Evolutionary conservation across 2,888 invertebrate genomes (phyloP).

Genomic region (Synanthedon tipuliformis): DNA sequence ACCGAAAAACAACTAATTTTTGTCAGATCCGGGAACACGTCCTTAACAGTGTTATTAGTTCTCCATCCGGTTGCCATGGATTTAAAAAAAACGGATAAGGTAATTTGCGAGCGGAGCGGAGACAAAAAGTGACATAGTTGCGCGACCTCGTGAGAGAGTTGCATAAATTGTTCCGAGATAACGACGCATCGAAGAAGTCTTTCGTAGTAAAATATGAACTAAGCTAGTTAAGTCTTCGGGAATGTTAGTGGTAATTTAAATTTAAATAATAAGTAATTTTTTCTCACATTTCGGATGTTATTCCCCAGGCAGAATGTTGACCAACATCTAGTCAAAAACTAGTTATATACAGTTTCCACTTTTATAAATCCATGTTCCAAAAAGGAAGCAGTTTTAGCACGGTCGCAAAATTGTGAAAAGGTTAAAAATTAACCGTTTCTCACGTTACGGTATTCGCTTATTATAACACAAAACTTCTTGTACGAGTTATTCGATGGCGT

Average conservation of each 20-base stretch:
- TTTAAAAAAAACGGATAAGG: slow-evolving; percentile 16
- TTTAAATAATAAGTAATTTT: too few species aligned
- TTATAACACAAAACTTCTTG: background rate
- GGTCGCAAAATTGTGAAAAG: slow-evolving; percentile 29
- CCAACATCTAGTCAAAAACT: too few species aligned
- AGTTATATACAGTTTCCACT: too few species aligned
- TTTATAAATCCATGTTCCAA: background rate
- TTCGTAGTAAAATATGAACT: background rate
- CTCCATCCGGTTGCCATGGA: slow-evolving; percentile 14
- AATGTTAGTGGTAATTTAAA: too few species aligned
- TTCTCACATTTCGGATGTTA: too few species aligned
- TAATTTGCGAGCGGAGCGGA: slow-evolving; percentile 11
- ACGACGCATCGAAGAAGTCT: background rate
- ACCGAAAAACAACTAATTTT: too few species aligned
- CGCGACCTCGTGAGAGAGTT: slow-evolving; percentile 25
- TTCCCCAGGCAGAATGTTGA: too few species aligned
- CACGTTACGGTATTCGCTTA: slow-evolving; percentile 32
- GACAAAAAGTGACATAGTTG: slow-evolving; percentile 17
- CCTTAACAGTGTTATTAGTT: slow-evolving; percentile 10
- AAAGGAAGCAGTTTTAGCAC: slow-evolving; percentile 16
- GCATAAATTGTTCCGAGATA: slow-evolving; percentile 9
- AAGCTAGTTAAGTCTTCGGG: background rate
- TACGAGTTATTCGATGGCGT: background rate
- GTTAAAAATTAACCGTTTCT: slow-evolving; percentile 31
- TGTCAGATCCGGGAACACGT: too few species aligned